Conservation (phyloP, 2,888 invertebrate genomes). For the Scaptomyza tumidula region DNA sequence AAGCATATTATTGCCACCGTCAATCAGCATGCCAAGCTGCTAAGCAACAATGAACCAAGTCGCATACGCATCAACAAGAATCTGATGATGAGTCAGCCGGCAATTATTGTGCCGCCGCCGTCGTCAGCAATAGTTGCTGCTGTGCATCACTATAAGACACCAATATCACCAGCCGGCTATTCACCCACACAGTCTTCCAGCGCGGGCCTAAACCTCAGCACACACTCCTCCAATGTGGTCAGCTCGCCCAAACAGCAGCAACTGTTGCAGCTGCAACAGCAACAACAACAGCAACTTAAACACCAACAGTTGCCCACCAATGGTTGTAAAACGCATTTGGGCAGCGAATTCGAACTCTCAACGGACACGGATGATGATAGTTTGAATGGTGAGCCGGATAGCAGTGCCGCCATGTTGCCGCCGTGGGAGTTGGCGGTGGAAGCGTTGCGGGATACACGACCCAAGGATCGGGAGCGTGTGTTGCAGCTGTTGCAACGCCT, state of each 20-base stretch:
- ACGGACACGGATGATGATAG: slow-evolving; percentile 91
- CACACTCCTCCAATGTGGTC: slow-evolving; percentile 81
- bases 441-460: slow-evolving; percentile 82
- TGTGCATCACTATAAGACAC: slow-evolving; percentile 61
- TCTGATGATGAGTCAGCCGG: slow-evolving; percentile 71
- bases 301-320: slow-evolving; percentile 25
- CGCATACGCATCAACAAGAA: slow-evolving; percentile 84
- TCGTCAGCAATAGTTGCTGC: slow-evolving; percentile 50
- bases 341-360: slow-evolving; percentile 88
- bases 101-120: slow-evolving; percentile 34
- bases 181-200: slow-evolving; percentile 81
- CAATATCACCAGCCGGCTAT: slow-evolving; percentile 52
- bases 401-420: slow-evolving; percentile 82
- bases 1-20: slow-evolving; percentile 81
- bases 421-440: slow-evolving; percentile 84
- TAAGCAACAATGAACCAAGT: slow-evolving; percentile 76
- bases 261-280: slow-evolving; percentile 41
- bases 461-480: slow-evolving; percentile 83
- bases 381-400: slow-evolving; percentile 84
- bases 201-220: slow-evolving; percentile 74
- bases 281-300: slow-evolving; percentile 22
- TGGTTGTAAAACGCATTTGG: slow-evolving; percentile 55
- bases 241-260: slow-evolving; percentile 61
- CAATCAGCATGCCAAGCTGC: slow-evolving; percentile 82
- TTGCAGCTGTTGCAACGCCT: slow-evolving; percentile 82